These are phyloP conservation scores for Proterorhinus semilunaris DNA, from an alignment of 2,113 vertebrate genomes.

Conservation along the genomic window DNA sequence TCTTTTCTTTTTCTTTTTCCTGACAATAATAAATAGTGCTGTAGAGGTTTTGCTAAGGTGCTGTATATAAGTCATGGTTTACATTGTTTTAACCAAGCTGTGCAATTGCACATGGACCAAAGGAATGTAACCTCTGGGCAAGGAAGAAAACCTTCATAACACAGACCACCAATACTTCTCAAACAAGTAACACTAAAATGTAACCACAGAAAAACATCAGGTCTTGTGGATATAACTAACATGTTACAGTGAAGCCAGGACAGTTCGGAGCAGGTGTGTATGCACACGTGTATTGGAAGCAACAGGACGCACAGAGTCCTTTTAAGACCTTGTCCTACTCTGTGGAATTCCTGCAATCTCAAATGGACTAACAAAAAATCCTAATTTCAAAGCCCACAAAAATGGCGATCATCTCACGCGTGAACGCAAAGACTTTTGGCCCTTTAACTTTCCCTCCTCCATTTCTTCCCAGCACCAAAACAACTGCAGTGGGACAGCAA, in stretches of 20 bases:
- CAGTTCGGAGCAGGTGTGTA: not conserved
- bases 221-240: too few species aligned
- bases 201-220: not conserved
- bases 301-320: constrained; percentile 26
- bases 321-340: constrained; percentile 33
- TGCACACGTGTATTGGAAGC: constrained; percentile 28
- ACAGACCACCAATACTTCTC: not conserved
- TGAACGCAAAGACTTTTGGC: constrained; percentile 57
- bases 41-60: not conserved
- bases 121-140: not conserved
- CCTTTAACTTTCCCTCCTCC: constrained; percentile 39
- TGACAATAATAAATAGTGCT: not conserved
- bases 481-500: constrained; percentile 35
- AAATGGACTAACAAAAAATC: constrained; percentile 46
- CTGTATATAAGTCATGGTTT: not conserved
- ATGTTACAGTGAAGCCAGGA: too few species aligned
- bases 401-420: constrained; percentile 59
- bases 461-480: constrained; percentile 12
- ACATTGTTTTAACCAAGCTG: not conserved
- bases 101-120: not conserved
- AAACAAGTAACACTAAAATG: not conserved
- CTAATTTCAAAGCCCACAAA: constrained; percentile 53
- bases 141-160: not conserved
- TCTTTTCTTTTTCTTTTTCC: not conserved
- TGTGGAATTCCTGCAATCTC: constrained; percentile 19